phyloP scores from a whole-genome alignment of 2,113 vertebrate genomes.

The Nycticebus coucang region DNA sequence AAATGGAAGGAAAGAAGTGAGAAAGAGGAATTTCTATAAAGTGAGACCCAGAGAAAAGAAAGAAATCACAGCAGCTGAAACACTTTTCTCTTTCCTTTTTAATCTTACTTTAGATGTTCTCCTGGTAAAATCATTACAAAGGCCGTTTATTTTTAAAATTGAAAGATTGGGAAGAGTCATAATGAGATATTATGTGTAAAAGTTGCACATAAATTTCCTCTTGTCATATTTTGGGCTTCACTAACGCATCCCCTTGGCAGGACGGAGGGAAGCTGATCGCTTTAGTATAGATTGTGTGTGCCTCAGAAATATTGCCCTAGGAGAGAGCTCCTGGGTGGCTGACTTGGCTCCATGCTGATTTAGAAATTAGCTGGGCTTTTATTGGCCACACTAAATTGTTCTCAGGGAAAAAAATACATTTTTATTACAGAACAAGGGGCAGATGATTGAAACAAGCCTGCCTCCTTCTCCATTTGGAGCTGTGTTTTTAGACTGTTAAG shows the following conservation, averaged over 20 bases:
- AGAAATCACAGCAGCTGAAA: conserved; percentile 81
- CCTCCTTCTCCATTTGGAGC: conserved; percentile 65
- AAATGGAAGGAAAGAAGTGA: conserved; percentile 43
- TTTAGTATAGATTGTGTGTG: conserved; percentile 92
- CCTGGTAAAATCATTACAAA: conserved; percentile 92
- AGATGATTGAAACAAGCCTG: conserved; percentile 74
- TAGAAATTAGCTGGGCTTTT: conserved; percentile 90
- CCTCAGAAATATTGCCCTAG: conserved; percentile 90
- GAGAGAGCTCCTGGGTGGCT: conserved; percentile 89
- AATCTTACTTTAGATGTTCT: conserved; percentile 87
- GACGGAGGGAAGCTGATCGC: conserved; percentile 87
- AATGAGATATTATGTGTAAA: conserved; percentile 94
- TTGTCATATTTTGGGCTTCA: conserved; percentile 90
- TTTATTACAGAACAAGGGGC: conserved; percentile 79
- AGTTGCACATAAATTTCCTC: conserved; percentile 93
- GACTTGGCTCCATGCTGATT: conserved; percentile 90
- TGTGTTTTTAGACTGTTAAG: conserved; percentile 66
- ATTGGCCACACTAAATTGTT: conserved; percentile 87
- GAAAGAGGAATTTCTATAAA: conserved; percentile 59
- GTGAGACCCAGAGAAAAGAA: conserved; percentile 76
- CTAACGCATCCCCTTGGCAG: conserved; percentile 89
- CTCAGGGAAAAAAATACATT: conserved; percentile 80
- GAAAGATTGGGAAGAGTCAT: conserved; percentile 91
- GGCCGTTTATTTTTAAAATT: conserved; percentile 92
- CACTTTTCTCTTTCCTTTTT: conserved; percentile 85